These are phyloP conservation scores for Steinernema feltiae DNA, from an alignment of 1,140 invertebrate genomes.

Conservation along the genomic window DNA sequence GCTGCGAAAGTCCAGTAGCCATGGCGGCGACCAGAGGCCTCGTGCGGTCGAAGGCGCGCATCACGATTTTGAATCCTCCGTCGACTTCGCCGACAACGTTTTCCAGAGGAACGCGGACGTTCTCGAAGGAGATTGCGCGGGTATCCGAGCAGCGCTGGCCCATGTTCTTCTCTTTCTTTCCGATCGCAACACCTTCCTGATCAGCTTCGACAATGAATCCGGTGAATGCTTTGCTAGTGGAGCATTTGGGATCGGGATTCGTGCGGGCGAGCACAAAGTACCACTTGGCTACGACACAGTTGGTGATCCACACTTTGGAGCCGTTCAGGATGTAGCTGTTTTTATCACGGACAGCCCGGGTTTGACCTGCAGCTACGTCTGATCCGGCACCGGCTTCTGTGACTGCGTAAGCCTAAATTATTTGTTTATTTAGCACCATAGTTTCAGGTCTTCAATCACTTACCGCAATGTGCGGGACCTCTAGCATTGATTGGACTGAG, in stretches of 20 bases:
- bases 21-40: slow-evolving; percentile 72
- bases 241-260: slow-evolving; percentile 77
- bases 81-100: slow-evolving; percentile 80
- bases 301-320: slow-evolving; percentile 89
- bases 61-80: slow-evolving; percentile 87
- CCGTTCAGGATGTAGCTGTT: not conserved
- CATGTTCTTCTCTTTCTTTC: slow-evolving; percentile 77
- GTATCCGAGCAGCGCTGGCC: slow-evolving; percentile 90
- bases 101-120: slow-evolving; percentile 74
- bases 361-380: not conserved
- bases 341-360: not conserved
- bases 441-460: not conserved
- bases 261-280: slow-evolving; percentile 87
- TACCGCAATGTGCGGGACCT: not conserved
- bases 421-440: not conserved
- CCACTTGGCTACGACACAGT: slow-evolving; percentile 89
- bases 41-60: slow-evolving; percentile 88
- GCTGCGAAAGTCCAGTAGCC: slow-evolving; percentile 78
- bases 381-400: not conserved
- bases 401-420: not conserved
- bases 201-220: slow-evolving; percentile 88
- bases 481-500: not conserved
- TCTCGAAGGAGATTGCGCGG: slow-evolving; percentile 88
- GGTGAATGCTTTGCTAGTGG: slow-evolving; percentile 81
- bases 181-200: not conserved